A percentile compares a stretch with the other conserved stretches of the same genome.
phyloP scores from a whole-genome alignment of 2,797 vertebrate species.

The Smutsia gigantea region DNA sequence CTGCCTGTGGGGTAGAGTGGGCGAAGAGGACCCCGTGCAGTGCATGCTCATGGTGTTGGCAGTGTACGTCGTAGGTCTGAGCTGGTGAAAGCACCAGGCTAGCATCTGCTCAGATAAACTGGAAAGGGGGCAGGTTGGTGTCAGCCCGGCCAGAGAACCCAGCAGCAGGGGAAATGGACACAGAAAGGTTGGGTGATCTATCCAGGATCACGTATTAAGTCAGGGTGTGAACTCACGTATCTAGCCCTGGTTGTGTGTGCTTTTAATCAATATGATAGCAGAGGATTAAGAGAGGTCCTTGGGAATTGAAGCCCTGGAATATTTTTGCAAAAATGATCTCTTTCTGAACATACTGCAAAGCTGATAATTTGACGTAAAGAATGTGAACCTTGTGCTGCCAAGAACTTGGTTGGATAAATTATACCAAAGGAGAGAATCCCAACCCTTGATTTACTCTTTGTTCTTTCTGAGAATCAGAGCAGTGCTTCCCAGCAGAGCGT shows the following conservation, averaged over 20 bases:
- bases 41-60: fast-evolving
- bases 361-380: neutral
- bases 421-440: neutral
- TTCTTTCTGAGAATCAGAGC: neutral
- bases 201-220: neutral
- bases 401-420: neutral
- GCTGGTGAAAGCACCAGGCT: no score
- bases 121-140: neutral
- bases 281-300: neutral
- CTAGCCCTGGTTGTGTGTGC: neutral
- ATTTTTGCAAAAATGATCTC: neutral
- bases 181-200: neutral
- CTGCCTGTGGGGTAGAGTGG: fast-evolving
- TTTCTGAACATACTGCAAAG: neutral
- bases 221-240: neutral
- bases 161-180: neutral
- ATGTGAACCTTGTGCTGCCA: neutral
- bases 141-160: neutral
- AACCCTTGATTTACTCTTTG: neutral
- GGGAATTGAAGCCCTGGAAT: neutral
- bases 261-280: neutral
- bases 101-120: neutral
- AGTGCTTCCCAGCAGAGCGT: fast-evolving
- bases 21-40: no score
- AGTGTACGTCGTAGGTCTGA: no score